Conservation (phyloP, 2,797 vertebrate species). For the Rhabdophis nuchalis region DNA sequence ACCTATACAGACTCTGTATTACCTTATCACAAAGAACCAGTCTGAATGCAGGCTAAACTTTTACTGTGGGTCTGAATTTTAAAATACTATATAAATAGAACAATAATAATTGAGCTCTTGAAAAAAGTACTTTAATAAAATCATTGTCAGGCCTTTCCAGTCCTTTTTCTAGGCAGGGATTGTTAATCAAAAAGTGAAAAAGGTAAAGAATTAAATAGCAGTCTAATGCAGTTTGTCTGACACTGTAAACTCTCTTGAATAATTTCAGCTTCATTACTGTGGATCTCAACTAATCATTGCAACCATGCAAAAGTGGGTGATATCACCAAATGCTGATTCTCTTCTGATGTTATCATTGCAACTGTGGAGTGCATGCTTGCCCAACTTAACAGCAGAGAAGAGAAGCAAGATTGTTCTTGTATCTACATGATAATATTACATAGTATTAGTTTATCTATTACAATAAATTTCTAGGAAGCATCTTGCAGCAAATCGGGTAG, state of each 20-base stretch:
- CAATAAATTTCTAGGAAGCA: background rate
- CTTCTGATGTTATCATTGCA: background rate
- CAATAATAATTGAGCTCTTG: background rate
- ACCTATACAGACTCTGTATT: background rate
- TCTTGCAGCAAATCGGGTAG: background rate
- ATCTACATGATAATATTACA: background rate
- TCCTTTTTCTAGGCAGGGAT: background rate
- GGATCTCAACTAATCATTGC: background rate
- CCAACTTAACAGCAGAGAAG: background rate
- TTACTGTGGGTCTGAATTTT: background rate
- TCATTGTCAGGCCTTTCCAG: background rate
- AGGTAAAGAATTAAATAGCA: background rate
- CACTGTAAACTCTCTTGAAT: background rate
- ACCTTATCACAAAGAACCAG: background rate
- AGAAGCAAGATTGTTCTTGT: background rate
- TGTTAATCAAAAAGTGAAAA: background rate
- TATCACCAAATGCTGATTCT: background rate
- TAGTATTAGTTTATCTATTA: background rate
- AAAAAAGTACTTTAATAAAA: background rate
- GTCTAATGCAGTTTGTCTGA: background rate
- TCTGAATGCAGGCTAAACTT: background rate
- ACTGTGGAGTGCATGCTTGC: background rate
- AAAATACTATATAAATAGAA: background rate
- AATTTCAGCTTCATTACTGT: background rate
- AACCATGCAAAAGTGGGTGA: background rate